Evolutionary conservation across 2,888 invertebrate species (phyloP).

Genomic region (Arge pagana): DNA sequence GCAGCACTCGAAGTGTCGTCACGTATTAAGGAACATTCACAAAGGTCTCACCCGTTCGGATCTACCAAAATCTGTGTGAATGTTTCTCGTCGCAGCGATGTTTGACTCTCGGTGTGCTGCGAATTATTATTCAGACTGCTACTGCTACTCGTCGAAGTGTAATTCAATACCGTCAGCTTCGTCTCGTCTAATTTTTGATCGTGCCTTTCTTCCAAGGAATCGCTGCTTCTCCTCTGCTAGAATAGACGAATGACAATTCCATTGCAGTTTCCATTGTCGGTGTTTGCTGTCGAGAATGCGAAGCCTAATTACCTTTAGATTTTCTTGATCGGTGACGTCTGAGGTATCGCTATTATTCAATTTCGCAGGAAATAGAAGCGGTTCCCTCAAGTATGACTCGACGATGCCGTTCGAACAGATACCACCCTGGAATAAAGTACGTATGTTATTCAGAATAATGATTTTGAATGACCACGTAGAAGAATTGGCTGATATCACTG

Average conservation of each 20-base stretch:
- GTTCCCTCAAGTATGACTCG: conserved; percentile 60
- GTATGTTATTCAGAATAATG: no score
- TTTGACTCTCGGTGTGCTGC: conserved; percentile 37
- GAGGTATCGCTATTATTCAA: conserved; percentile 55
- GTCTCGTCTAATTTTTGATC: conserved; percentile 46
- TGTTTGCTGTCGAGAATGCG: not conserved
- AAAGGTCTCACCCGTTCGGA: conserved; percentile 53
- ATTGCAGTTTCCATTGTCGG: not conserved
- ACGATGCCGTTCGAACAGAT: conserved; percentile 61
- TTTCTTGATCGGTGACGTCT: conserved; percentile 71
- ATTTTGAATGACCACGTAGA: no score
- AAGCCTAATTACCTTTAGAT: conserved; percentile 64
- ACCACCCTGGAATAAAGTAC: conserved; percentile 39
- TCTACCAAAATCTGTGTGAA: conserved; percentile 46
- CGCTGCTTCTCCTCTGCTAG: conserved; percentile 41
- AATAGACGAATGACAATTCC: conserved; percentile 3
- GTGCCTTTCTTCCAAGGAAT: conserved; percentile 32
- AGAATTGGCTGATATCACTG: no score
- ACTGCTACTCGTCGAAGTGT: conserved; percentile 45
- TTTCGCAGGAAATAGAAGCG: conserved; percentile 52
- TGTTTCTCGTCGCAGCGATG: conserved; percentile 40
- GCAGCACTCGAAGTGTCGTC: no score
- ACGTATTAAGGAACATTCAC: no score
- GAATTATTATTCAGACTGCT: conserved; percentile 53
- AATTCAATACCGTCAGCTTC: conserved; percentile 49